Percentiles rank a stretch among this genome's conserved stretches.
Conservation (phyloP, 2,113 vertebrate genomes). For the Ascaphus truei region DNA sequence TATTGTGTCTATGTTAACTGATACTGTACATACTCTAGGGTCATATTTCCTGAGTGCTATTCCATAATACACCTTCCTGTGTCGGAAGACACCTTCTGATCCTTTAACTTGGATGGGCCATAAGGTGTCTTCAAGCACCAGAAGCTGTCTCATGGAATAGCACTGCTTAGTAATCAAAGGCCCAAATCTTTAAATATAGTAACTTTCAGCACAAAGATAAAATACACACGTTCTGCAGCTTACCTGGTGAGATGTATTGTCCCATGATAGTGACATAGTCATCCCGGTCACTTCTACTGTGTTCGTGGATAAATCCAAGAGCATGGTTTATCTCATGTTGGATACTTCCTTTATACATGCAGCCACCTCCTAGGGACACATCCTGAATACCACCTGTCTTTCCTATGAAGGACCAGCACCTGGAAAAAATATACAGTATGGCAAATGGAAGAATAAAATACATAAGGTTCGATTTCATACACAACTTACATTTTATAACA, state of each 20-base stretch:
- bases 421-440: no score
- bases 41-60: not conserved
- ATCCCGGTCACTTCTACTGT: constrained; percentile 77
- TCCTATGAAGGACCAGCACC: constrained; percentile 78
- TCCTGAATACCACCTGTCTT: constrained; percentile 69
- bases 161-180: no score
- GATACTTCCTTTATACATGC: constrained; percentile 75
- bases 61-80: no score
- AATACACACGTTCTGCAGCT: not conserved
- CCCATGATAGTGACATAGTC: constrained; percentile 70
- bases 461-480: no score
- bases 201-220: not conserved
- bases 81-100: no score
- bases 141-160: no score
- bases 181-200: not conserved
- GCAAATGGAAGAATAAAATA: no score
- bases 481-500: no score
- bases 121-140: no score
- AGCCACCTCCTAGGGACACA: constrained; percentile 70
- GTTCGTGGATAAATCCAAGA: constrained; percentile 78
- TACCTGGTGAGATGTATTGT: constrained; percentile 72
- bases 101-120: no score
- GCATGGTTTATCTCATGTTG: constrained; percentile 77
- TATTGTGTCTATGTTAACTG: not conserved
- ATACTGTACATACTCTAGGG: not conserved